Base-by-base conservation (phyloP, 1,140 invertebrate genomes). In the Trichoplusia ni region DNA sequence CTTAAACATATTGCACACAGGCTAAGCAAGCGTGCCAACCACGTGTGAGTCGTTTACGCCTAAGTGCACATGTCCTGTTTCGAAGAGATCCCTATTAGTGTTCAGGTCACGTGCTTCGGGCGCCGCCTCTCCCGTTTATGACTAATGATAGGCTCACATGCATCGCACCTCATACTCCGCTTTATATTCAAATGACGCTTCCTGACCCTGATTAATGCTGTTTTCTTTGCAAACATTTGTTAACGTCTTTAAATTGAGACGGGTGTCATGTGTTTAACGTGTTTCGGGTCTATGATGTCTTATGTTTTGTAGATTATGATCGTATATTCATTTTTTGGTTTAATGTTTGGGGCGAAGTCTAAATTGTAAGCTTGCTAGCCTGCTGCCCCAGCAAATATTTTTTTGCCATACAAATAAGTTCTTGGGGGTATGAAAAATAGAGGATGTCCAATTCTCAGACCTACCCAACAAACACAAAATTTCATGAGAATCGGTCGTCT, bases 101-200 rank as follows among this genome's bases (percentile, higher is more conserved):
- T 76, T 73, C 82, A 56, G 75, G 73, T 84, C 84, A 84, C 84
- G 84, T 86, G 42, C 49, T 19, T 9, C 49, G 54, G 58, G 37
- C 35, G 44, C 59, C 59, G 61, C 51, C 47, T 49, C 63, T 69
- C 73, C 64, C 71, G 66, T 75, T 81, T 81, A 85, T 87, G 82
- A 87, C 82, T 87, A 87, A 87, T 87, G 82, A 85, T 76, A 72
- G 75, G 77, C 84, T 85, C 75, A 78, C 67, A 78, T 64, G 68
- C 58, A 46, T 40, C 74, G 73, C 77, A 84, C 79, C 75, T 82
- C 77, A 75, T 80, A 72, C 58, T 68, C 67, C 42, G 69, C 72
- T 87, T 85, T 85, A 84, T 82, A 87, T 87, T 87, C 84, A 87
- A 87, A 87, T 87, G 80, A 81, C 80, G 80, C 73, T 77, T 84